Evolutionary conservation across 1,140 invertebrate genomes (phyloP).

Genomic region (Cheumatopsyche charites): DNA sequence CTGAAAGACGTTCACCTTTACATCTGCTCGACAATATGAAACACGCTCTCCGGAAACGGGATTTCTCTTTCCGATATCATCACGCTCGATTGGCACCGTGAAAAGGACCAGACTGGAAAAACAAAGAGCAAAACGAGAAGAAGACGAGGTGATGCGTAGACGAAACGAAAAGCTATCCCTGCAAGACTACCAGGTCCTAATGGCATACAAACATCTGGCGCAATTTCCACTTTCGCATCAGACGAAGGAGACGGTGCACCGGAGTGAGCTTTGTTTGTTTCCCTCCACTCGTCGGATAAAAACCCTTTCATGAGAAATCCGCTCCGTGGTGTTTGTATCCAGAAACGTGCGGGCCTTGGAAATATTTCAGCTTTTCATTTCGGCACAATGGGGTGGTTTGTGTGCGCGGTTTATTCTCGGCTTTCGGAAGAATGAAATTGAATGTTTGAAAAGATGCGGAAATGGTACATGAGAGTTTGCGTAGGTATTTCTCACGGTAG

Average conservation of each 20-base stretch:
- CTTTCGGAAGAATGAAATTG: too few species aligned
- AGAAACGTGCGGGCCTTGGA: not conserved
- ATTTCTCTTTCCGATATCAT: constrained; percentile 2
- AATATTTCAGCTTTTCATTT: constrained; percentile 10
- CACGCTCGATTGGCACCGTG: constrained; percentile 10
- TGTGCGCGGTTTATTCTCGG: too few species aligned
- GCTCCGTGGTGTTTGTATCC: not conserved
- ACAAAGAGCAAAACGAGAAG: too few species aligned
- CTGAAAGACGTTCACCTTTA: not conserved
- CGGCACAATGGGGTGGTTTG: too few species aligned
- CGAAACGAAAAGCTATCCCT: not conserved
- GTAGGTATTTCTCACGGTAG: too few species aligned
- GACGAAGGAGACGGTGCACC: constrained; percentile 26
- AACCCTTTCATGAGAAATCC: constrained; percentile 29
- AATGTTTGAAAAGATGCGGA: too few species aligned
- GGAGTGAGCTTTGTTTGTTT: constrained; percentile 34
- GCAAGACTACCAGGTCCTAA: constrained; percentile 1
- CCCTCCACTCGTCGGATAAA: constrained; percentile 31
- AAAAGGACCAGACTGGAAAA: not conserved
- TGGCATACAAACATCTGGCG: constrained; percentile 34
- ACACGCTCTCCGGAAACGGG: not conserved
- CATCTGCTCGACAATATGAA: not conserved
- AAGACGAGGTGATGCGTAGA: not conserved
- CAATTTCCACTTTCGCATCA: constrained; percentile 26
- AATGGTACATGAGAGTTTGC: too few species aligned